Base-by-base conservation (phyloP, 1,140 invertebrate species). In the Zaprionus taronus region DNA sequence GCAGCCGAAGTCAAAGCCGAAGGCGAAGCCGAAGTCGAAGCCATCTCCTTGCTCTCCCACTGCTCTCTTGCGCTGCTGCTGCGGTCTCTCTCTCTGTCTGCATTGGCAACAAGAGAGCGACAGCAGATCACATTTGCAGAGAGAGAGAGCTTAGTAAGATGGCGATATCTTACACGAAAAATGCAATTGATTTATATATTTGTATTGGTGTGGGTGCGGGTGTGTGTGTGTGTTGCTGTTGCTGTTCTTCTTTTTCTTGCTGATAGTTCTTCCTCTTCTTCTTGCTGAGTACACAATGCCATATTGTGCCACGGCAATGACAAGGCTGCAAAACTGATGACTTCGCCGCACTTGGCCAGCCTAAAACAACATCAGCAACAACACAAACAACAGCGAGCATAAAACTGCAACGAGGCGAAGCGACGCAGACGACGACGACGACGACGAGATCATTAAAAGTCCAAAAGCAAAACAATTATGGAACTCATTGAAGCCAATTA, bases 401-500 rank as follows among this genome's bases (percentile, higher is more conserved):
- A 62, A 41, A 31, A 31, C 38, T 41, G 55, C 17, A 47, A 11
- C 38, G 51, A 28, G 44, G 53, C 17, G 34, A 28, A 34, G 58
- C 41, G n/a, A 56, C 20, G 38, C 15, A 17, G 49, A 44, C 57
- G 31, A 49, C 71, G 26, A 56, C 71, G 26, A 56, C 72, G 63
- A 68, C 70, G 85, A 80, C 78, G 84, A 84, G 85, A 89, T 89
- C 84, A 89, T 89, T 89, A 89, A 89, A 90, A 89, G 84, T 84
- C 84, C 78, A 76, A 89, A 89, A 90, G 83, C 84, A 89, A 90
- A 89, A 90, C 85, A 89, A 89, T 89, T 89, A 89, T 89, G 85
- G 85, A 90, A 89, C 85, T 89, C 85, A 89, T 89, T 89, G 85
- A 89, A 89, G 85, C 85, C 85, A 89, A 89, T 89, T 89, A 89